These are phyloP conservation scores for Caenorhabditis inopinata DNA, from an alignment of 1,140 invertebrate genomes.

Conservation along the genomic window DNA sequence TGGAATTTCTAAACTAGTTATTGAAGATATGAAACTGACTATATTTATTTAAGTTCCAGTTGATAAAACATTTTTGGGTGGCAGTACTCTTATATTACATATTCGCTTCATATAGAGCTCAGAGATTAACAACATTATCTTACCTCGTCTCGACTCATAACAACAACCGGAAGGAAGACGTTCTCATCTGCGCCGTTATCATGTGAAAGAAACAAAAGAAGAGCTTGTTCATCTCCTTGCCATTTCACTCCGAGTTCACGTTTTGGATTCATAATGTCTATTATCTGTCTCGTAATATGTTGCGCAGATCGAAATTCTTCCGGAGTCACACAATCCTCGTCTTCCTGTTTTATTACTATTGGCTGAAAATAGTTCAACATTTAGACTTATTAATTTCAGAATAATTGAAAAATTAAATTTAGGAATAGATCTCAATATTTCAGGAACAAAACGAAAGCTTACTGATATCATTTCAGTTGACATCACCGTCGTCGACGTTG, in stretches of 20 bases:
- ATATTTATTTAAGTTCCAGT: no score
- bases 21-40: no score
- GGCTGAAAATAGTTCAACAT: background rate
- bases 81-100: no score
- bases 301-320: background rate
- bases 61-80: no score
- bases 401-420: no score
- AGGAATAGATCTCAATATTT: no score
- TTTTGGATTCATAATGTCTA: background rate
- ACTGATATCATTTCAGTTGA: background rate
- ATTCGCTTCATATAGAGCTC: no score
- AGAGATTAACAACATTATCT: no score
- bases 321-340: background rate
- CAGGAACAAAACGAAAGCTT: background rate
- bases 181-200: background rate
- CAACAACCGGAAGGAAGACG: slow-evolving; percentile 14
- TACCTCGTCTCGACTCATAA: background rate
- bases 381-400: no score
- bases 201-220: background rate
- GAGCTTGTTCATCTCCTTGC: background rate
- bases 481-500: background rate
- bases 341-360: background rate
- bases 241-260: background rate
- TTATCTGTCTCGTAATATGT: background rate
- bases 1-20: no score